Percentiles rank a stretch among this genome's conserved stretches.
Evolutionary conservation across 2,797 vertebrate species (phyloP).

Genomic region (Tolypeutes matacus): DNA sequence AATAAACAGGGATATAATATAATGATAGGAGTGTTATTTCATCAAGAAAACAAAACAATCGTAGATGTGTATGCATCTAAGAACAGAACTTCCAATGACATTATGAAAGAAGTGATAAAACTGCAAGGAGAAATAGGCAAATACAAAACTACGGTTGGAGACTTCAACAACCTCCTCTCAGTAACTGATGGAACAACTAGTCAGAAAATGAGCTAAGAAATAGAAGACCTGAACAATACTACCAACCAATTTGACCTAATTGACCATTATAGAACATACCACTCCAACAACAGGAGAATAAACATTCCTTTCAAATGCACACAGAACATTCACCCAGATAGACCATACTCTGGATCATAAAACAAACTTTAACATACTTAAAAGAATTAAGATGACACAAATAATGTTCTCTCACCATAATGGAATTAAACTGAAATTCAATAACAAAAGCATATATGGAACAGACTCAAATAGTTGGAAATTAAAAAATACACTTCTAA

Average conservation of each 20-base stretch:
- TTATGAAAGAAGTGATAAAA: not conserved
- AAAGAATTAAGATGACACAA: not conserved
- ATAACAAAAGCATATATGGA: too few relatives aligned
- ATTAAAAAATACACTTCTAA: too few relatives aligned
- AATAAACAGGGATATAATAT: not conserved
- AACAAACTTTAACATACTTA: not conserved
- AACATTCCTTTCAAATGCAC: too few relatives aligned
- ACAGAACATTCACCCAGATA: not conserved
- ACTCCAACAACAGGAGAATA: too few relatives aligned
- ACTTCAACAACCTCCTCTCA: not conserved
- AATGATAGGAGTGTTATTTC: not conserved
- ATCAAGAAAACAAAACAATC: not conserved
- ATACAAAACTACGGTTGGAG: not conserved
- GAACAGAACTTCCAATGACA: not conserved
- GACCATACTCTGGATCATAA: too few relatives aligned
- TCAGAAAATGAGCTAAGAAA: not conserved
- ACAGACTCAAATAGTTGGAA: too few relatives aligned
- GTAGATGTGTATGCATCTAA: not conserved
- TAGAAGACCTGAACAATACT: not conserved
- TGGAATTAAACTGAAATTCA: not conserved
- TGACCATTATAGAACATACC: too few relatives aligned
- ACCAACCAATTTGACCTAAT: not conserved
- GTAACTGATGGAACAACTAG: too few relatives aligned
- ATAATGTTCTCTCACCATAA: not conserved
- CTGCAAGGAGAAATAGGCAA: not conserved